Percentiles rank a stretch among this genome's conserved stretches.
Evolutionary conservation across 2,797 vertebrate genomes (phyloP).

Genomic region (Paedocypris micromegethes): DNA sequence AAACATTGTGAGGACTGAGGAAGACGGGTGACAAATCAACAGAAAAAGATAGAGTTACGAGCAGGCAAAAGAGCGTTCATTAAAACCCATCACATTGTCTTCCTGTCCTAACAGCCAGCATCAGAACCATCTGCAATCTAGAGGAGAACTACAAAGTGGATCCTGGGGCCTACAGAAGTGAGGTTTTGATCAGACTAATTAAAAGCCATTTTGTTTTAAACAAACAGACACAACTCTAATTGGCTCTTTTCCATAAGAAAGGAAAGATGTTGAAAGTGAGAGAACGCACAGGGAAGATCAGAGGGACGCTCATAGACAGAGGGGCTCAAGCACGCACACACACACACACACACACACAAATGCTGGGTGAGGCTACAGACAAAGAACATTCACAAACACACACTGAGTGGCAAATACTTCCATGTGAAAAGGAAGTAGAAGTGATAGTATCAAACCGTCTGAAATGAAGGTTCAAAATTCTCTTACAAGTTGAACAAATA

Average conservation of each 20-base stretch:
- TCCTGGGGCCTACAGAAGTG: conserved; percentile 84
- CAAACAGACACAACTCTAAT: conserved; percentile 99
- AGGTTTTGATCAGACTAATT: conserved; percentile 98
- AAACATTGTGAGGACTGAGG: conserved; percentile 34
- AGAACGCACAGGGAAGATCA: conserved; percentile 83
- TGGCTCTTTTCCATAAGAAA: conserved; percentile 99
- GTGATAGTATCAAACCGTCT: conserved; percentile 1
- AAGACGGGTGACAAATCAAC: conserved; percentile 37
- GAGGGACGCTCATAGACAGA: conserved; percentile 75
- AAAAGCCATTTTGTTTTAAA: conserved; percentile 99
- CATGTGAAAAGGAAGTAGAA: conserved; percentile 2
- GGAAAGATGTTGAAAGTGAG: conserved; percentile 97
- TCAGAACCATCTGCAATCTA: conserved; percentile 84
- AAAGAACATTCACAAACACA: conserved; percentile 30
- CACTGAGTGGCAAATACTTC: conserved; percentile 23
- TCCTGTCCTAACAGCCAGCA: conserved; percentile 90
- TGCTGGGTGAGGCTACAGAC: conserved; percentile 29
- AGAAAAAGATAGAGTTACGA: conserved; percentile 63
- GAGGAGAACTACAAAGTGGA: conserved; percentile 89
- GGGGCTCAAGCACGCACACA: conserved; percentile 61
- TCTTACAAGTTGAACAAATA: not conserved
- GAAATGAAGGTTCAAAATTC: not conserved
- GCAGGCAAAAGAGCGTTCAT: conserved; percentile 81
- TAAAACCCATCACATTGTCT: conserved; percentile 83
- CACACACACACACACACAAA: conserved; percentile 29